phyloP scores from a whole-genome alignment of 2,797 vertebrate species.

The Premnoplex brunnescens region DNA sequence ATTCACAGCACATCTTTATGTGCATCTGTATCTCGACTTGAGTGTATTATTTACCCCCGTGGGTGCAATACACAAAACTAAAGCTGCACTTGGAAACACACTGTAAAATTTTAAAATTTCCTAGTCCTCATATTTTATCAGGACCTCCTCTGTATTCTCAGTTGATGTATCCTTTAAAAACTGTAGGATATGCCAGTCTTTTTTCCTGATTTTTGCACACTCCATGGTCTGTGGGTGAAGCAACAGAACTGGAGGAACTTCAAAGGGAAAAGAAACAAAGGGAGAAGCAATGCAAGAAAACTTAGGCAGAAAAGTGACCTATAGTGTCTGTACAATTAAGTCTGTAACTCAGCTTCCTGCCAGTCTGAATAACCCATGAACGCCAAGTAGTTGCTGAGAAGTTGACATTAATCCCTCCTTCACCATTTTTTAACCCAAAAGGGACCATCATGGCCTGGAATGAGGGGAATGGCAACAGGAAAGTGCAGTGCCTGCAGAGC shows the following conservation, averaged over 20 bases:
- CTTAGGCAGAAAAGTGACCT: background rate
- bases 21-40: background rate
- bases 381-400: background rate
- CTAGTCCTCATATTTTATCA: background rate
- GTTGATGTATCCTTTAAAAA: background rate
- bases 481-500: background rate
- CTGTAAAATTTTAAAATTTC: background rate
- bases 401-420: background rate
- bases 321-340: background rate
- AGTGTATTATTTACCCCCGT: background rate
- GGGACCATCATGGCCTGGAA: background rate
- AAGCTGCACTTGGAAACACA: background rate
- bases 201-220: background rate
- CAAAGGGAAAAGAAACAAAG: background rate
- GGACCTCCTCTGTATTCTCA: background rate
- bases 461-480: fast-evolving
- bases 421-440: background rate
- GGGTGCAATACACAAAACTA: background rate
- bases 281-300: background rate
- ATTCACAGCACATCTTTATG: background rate
- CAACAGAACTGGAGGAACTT: background rate
- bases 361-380: background rate
- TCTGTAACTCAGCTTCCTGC: background rate
- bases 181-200: fast-evolving
- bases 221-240: background rate